Evolutionary conservation across 1,140 invertebrate species (phyloP), one percentile per base, ranked within the genome.

Genomic region (Harpegnathos saltator): DNA sequence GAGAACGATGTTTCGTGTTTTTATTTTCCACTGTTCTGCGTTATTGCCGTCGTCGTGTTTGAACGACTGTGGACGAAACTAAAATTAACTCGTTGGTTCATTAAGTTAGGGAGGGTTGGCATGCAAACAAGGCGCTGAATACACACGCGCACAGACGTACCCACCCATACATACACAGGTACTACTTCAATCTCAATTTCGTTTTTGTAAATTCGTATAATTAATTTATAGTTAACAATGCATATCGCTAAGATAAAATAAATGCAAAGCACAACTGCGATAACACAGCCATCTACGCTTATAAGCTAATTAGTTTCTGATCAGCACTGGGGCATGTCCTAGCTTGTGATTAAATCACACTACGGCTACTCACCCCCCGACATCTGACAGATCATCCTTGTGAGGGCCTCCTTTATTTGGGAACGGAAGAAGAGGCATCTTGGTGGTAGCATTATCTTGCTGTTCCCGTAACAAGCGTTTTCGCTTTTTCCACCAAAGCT

Each of bases 401-500:
- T 92, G 91, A 24, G 91, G 78, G 61, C 89, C 90, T 85, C 91
- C 89, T 91, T 92, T 93, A 91, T 93, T 93, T 50, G 90, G 89
- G 81, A 91, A 89, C 78, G 91, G 88, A 58, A 91, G 86, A 3
- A 90, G 86, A 83, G 91, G 92, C 89, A 90, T 84, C 89, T 88
- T 92, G 86, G 91, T 89, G 71, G 87, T 87, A 74, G 90, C 83
- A 81, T 85, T 94, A 82, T 97, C 97, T 91, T 97, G 96, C 90
- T 98, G 97, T 90, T 98, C 97, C 48, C 97, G 94, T 87, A 97
- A 95, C 92, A 98, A 97, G 17, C 96, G 94, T 89, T 97, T 95
- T 52, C 97, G 95, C 92, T 98, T 98, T 94, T 99, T 99, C 88
- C 98, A 98, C 99, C 99, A 99, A 90, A 99, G 95, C 94, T 99